Evolutionary conservation across 2,888 invertebrate genomes (phyloP), one percentile per base, ranked within the genome.

Genomic region (Acleris holmiana): DNA sequence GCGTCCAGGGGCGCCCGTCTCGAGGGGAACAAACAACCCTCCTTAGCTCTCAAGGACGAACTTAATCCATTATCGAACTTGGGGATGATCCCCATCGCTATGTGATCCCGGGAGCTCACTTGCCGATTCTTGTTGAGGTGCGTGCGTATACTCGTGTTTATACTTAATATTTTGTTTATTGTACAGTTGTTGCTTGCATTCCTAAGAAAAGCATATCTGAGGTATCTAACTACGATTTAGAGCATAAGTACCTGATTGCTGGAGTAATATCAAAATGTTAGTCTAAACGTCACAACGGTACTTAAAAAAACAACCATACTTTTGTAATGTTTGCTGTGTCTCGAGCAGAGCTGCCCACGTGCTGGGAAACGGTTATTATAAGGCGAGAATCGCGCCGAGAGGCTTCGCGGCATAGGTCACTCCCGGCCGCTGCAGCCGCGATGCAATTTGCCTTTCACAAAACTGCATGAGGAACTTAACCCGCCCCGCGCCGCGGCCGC

Each of bases 361-460:
- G 58, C 17, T 48, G 54, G 25, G 29, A 8, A 51, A 44, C 59
- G 44, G 18, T 17, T 13, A 21, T 23, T 49, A 17, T 17, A 13
- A 13, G 18, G 8, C 3, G 8, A 17, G 25, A 25, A 18, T 41
- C 50, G 47, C 47, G 19, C 53, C 29, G 51, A 35, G 55, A 46
- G 58, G 58, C 49, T 62, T 50, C 56, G 15, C 29, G 35, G 56
- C 53, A 64, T 58, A 64, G 64, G 64, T 64, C 64, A 58, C 46
- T 44, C 55, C 29, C 40, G 57, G 57, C 48, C 21, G 57, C 54
- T 75, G 61, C 70, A 64, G 67, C 66, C 53, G 66, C 69, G 66
- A 66, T 73, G 79, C 77, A 80, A 83, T 84, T 83, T 79, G 80
- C 85, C 86, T 88, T 88, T 88, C 85, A 88, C 88, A 80, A 86